A percentile compares a stretch with the other conserved stretches of the same genome.
These are phyloP conservation scores for Heterohyrax brucei DNA, from an alignment of 2,797 vertebrate species.

Conservation along the genomic window DNA sequence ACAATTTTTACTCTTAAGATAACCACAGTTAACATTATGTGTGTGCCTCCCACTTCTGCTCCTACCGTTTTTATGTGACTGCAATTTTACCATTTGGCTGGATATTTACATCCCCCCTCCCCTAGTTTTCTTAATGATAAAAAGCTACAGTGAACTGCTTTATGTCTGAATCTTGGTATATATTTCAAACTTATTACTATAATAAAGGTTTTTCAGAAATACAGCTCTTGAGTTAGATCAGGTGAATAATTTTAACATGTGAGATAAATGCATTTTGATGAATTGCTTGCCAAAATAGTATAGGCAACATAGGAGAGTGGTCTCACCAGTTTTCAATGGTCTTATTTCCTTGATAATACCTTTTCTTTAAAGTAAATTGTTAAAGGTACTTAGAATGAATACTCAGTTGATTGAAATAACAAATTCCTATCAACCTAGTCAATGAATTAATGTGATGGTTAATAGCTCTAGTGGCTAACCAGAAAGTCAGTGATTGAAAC, in stretches of 20 bases:
- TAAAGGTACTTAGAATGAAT: constrained; percentile 20
- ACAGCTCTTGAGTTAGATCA: background rate
- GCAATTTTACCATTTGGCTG: background rate
- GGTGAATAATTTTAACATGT: background rate
- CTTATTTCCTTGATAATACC: background rate
- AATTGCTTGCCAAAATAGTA: background rate
- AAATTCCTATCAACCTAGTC: background rate
- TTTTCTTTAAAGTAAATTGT: background rate
- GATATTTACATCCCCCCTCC: background rate
- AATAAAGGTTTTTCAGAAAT: background rate
- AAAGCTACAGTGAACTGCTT: background rate
- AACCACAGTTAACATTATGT: background rate
- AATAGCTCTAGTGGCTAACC: background rate
- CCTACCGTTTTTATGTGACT: background rate
- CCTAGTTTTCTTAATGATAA: background rate
- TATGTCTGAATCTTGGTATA: constrained; percentile 10
- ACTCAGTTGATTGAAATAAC: constrained; percentile 6
- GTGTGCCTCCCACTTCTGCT: background rate
- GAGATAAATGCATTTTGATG: background rate
- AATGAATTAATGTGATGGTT: background rate
- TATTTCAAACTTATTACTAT: background rate
- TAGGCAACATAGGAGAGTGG: background rate
- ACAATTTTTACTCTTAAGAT: background rate
- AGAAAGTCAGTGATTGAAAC: background rate
- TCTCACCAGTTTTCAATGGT: background rate